phyloP scores from a whole-genome alignment of 2,797 vertebrate species.

The Phylloscopus collybita region DNA sequence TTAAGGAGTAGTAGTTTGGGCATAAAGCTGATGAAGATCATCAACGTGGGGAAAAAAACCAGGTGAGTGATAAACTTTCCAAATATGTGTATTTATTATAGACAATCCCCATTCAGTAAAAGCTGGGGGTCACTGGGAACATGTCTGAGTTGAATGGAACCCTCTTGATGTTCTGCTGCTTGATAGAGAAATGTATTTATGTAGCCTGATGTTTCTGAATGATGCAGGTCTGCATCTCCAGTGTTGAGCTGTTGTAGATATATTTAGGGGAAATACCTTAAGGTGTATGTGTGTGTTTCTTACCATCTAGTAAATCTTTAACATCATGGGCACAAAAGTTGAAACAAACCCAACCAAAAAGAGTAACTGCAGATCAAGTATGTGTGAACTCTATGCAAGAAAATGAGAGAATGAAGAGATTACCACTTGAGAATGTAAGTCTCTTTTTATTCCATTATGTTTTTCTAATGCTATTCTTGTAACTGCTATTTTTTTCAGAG shows the following conservation, averaged over 20 bases:
- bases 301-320: constrained; percentile 78
- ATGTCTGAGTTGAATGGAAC: not conserved
- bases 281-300: not conserved
- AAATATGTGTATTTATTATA: not conserved
- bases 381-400: constrained; percentile 27
- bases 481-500: not conserved
- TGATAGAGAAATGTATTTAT: not conserved
- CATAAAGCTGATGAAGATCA: constrained; percentile 49
- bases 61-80: constrained; percentile 44
- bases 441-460: not conserved
- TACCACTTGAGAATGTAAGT: constrained; percentile 74
- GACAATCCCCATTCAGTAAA: not conserved
- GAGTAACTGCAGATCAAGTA: constrained; percentile 45
- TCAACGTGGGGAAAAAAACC: constrained; percentile 2
- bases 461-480: not conserved
- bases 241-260: not conserved
- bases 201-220: not conserved
- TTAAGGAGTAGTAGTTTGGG: not conserved
- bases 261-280: not conserved
- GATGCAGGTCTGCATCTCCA: not conserved
- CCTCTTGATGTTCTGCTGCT: not conserved
- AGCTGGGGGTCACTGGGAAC: not conserved
- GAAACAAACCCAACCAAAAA: constrained; percentile 84
- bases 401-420: constrained; percentile 44
- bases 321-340: constrained; percentile 96